A percentile compares a stretch with the other conserved stretches of the same genome.
phyloP scores from a whole-genome alignment of 2,888 invertebrate species.

The Hybos culiciformis region DNA sequence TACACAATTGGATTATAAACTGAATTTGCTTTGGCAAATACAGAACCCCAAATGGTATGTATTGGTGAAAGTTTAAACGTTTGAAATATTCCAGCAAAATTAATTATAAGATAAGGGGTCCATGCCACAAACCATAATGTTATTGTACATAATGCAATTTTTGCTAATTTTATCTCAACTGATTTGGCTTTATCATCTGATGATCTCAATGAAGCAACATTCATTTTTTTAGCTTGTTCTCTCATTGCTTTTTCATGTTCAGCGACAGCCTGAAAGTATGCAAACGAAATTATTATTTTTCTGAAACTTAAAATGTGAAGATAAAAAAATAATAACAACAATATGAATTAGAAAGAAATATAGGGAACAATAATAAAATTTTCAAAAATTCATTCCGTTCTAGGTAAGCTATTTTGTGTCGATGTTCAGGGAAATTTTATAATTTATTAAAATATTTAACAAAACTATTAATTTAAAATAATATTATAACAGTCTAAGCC shows the following conservation, averaged over 20 bases:
- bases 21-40: conserved; percentile 47
- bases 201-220: conserved; percentile 42
- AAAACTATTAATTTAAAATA: no score
- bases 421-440: no score
- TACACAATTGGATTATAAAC: conserved; percentile 47
- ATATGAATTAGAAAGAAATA: no score
- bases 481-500: no score
- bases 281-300: no score
- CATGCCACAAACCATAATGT: conserved; percentile 52
- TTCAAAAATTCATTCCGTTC: no score
- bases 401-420: no score
- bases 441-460: no score
- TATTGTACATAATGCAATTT: conserved; percentile 48
- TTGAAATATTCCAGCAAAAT: conserved; percentile 40
- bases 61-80: conserved; percentile 38
- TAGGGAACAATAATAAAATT: no score
- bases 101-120: conserved; percentile 47
- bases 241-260: conserved; percentile 44
- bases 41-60: conserved; percentile 42
- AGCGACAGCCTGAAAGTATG: conserved; percentile 37
- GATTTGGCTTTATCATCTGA: conserved; percentile 39
- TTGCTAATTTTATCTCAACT: conserved; percentile 44
- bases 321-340: no score
- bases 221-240: conserved; percentile 51
- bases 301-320: no score